Evolutionary conservation across 1,140 invertebrate species (phyloP).

Genomic region (Bombus polaris): DNA sequence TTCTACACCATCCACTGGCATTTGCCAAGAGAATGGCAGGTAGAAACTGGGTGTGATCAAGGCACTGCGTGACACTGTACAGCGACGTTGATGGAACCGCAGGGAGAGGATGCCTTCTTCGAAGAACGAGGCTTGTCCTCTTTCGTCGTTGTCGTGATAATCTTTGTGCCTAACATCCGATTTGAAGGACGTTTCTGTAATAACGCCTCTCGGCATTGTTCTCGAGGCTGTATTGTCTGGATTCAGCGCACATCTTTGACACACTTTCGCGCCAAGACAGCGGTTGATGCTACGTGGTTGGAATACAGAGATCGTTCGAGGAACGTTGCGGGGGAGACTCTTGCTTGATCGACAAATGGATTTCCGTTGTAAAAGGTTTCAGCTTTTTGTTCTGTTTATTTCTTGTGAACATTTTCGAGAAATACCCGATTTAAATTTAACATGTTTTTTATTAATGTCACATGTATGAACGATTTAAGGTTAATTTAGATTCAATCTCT

Average conservation of each 20-base stretch:
- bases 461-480: not conserved
- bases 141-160: conserved; percentile 32
- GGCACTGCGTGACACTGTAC: not conserved
- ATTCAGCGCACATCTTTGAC: conserved; percentile 44
- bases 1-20: not conserved
- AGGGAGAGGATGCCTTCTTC: conserved; percentile 33
- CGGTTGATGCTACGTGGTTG: not conserved
- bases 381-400: not conserved
- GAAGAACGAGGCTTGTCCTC: conserved; percentile 46
- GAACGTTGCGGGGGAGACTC: no score
- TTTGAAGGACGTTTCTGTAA: conserved; percentile 45
- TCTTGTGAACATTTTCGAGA: not conserved
- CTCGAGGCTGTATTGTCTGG: conserved; percentile 40
- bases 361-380: not conserved
- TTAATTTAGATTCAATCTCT: not conserved
- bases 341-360: conserved; percentile 19
- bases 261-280: conserved; percentile 17
- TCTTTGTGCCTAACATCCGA: conserved; percentile 47
- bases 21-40: not conserved
- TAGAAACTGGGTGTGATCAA: conserved; percentile 4
- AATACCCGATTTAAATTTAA: not conserved
- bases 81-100: conserved; percentile 10
- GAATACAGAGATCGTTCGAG: not conserved
- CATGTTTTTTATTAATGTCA: not conserved
- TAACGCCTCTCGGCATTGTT: conserved; percentile 34